Percentiles rank a stretch among this genome's conserved stretches.
Conservation (phyloP, 2,888 invertebrate species). For the Cenopis cana region DNA sequence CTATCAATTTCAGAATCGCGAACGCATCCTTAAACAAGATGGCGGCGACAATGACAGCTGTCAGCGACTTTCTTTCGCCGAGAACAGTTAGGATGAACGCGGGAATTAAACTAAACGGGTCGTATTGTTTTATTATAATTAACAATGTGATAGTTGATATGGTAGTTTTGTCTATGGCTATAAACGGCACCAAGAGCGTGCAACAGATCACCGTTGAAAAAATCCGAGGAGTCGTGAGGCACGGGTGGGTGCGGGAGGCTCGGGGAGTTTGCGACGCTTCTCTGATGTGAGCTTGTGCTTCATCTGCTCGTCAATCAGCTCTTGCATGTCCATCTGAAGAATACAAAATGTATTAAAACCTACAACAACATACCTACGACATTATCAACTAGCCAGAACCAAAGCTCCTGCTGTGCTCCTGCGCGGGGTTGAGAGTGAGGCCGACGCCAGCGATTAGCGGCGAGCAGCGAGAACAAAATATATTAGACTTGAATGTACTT, state of each 20-base stretch:
- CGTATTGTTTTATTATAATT: conserved; percentile 63
- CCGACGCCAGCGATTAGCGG: no score
- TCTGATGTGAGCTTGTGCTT: conserved; percentile 91
- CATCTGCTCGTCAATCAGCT: conserved; percentile 95
- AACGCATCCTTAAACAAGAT: conserved; percentile 62
- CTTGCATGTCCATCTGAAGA: conserved; percentile 96
- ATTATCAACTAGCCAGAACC: no score
- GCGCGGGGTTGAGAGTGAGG: no score
- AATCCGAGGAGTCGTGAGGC: conserved; percentile 77
- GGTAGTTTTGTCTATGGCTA: conserved; percentile 66
- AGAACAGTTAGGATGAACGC: conserved; percentile 61
- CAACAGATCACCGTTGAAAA: conserved; percentile 83
- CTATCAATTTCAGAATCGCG: conserved; percentile 58
- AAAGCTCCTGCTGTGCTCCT: no score
- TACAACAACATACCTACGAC: no score
- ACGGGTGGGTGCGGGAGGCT: conserved; percentile 70
- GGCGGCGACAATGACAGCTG: conserved; percentile 58
- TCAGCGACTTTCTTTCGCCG: conserved; percentile 57
- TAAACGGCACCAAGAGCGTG: conserved; percentile 60
- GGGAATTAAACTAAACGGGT: conserved; percentile 60
- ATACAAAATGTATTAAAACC: background rate
- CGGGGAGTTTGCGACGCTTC: conserved; percentile 80
- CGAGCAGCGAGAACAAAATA: no score
- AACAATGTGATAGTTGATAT: conserved; percentile 63
- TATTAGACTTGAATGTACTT: no score